These are phyloP conservation scores for Drosophila leonis DNA, from an alignment of 2,888 invertebrate genomes.

Conservation along the genomic window DNA sequence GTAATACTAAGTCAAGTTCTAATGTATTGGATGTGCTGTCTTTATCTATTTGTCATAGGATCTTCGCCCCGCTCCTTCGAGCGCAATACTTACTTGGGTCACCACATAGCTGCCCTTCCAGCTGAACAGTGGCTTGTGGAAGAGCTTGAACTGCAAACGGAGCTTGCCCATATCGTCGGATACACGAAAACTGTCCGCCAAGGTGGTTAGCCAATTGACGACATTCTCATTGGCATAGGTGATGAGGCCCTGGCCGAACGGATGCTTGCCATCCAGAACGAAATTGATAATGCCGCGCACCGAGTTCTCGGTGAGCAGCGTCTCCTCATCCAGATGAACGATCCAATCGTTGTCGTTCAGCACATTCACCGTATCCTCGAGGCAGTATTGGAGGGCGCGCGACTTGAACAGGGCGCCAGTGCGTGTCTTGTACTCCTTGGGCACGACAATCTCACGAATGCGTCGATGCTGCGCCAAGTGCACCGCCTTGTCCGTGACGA, in stretches of 20 bases:
- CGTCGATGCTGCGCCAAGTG: constrained; percentile 92
- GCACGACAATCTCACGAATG: constrained; percentile 95
- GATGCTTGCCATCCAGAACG: constrained; percentile 96
- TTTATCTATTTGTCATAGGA: neutral
- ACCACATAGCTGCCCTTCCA: constrained; percentile 99
- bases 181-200: constrained; percentile 97
- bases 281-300: constrained; percentile 96
- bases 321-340: constrained; percentile 99
- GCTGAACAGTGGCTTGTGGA: constrained; percentile 97
- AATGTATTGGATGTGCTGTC: neutral
- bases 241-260: constrained; percentile 97
- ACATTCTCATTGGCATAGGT: constrained; percentile 98
- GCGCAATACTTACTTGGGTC: constrained; percentile 90
- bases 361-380: constrained; percentile 95
- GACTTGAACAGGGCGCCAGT: constrained; percentile 97
- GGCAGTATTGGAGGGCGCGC: constrained; percentile 96
- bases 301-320: constrained; percentile 95
- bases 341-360: constrained; percentile 97
- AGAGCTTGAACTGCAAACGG: constrained; percentile 95
- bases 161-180: constrained; percentile 99
- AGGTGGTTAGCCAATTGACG: constrained; percentile 98
- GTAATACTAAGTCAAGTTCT: neutral
- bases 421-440: constrained; percentile 93
- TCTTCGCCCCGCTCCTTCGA: neutral
- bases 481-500: constrained; percentile 96